Base-by-base conservation (phyloP, 2,113 vertebrate species). In the Verasper variegatus region DNA sequence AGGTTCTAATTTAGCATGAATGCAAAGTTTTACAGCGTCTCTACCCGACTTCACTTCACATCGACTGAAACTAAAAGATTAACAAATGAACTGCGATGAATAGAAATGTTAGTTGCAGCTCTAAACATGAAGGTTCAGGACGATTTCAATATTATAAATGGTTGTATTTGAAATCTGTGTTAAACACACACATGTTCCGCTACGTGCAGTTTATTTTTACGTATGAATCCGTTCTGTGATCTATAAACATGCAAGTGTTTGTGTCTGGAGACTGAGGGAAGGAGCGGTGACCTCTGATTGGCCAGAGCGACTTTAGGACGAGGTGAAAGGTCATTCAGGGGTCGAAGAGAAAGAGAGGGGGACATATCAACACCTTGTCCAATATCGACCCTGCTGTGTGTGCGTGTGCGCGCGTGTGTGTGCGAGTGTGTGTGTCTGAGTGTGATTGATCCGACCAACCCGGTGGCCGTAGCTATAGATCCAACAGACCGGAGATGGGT, bases 351-450 rank as follows among this genome's bases (percentile, higher is more conserved):
- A n/a, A 55, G 59, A 1, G 26, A 7, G 27, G 74, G 45, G 47
- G 71, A 10, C 72, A 83, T 69, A 90, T 93, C 92, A 92, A 89
- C 92, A 91, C 90, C 89, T 88, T 85, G 86, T 90, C 90, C 61
- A 80, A 85, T 80, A 80, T 86, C 77, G 65, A 26, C 55, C 64
- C 74, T 66, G 58, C 55, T 27, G 23, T 55, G 47, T 60, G 67
- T 56, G 57, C 24, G 59, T 61, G 26, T 76, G 65, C 42, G 75
- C 76, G 37, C 49, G 31, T 61, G 67, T 37, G 59, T 61, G n/a
- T 75, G 69, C 49, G 78, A 78, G 81, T 74, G 61, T 71, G 61
- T 54, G 66, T 52, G 66, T 65, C 68, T 26, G 76, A 18, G 68
- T 31, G 42, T 90, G 92, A 91, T 89, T 89, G 91, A 92, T 92